Evolutionary conservation across 2,888 invertebrate genomes (phyloP), one percentile per base, ranked within the genome.

Genomic region (Antheraea yamamai): DNA sequence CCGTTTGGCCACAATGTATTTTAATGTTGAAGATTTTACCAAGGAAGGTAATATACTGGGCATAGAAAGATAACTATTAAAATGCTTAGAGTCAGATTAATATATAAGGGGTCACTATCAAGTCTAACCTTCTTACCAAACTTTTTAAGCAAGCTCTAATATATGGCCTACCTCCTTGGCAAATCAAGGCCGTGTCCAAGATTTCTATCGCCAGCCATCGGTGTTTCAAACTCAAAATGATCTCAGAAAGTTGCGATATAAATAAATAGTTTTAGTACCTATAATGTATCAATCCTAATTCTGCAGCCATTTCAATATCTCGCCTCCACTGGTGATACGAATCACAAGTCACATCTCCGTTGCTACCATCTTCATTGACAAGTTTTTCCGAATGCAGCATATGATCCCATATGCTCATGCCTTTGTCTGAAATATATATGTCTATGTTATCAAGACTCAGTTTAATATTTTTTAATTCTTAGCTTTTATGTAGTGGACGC

Each of bases 281-380:
- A 81, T 95, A 96, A 78, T 88, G 93, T 72, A 95, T 82, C 20
- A 96, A 90, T 2, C 96, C 96, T 7, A 96, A 79, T 26, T 94
- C 86, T 72, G 92, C 92, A 3, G 96, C 84, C 74, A 96, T 90
- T 75, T 94, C 84, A 0, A 97, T 92, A 82, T 97, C 97, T 73
- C 95, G 91, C 81, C 91, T 88, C 89, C 95, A 96, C 39, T 91
- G 91, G 81, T 96, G 93, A 84, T 96, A 97, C 12, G 96, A 96
- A 86, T 97, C 96, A 80, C 96, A 96, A 0, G 97, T 96, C 0
- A 96, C 86, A 79, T 96, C 84, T 0, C 81, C 85, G 68, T 72
- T 84, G 52, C 64, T 71, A 0, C 8, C 26, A 16, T 78, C 79
- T 0, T 0, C 2, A 0, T 79, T 80, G 8, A 4, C 47, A 10